These are phyloP conservation scores for Clamator glandarius DNA, from an alignment of 2,797 vertebrate species.

Conservation along the genomic window DNA sequence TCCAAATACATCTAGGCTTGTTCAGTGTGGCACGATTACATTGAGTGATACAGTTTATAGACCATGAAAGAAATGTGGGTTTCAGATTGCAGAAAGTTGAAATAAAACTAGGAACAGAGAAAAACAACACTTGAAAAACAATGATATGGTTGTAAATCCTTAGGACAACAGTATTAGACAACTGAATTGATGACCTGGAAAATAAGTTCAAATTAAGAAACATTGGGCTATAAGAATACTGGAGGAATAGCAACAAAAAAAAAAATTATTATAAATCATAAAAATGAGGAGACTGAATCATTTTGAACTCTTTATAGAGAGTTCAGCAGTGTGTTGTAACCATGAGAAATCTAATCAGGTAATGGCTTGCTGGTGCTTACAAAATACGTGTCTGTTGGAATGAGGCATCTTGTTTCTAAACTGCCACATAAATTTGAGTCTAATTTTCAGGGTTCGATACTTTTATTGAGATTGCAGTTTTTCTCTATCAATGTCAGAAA, in stretches of 20 bases:
- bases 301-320: neutral
- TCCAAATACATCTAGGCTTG: neutral
- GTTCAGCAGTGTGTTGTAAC: neutral
- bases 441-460: constrained; percentile 56
- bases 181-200: constrained; percentile 26
- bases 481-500: constrained; percentile 37
- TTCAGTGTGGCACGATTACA: neutral
- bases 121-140: neutral
- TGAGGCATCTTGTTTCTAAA: constrained; percentile 10
- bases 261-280: neutral
- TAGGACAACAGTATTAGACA: neutral
- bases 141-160: constrained; percentile 5
- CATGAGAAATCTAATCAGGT: neutral
- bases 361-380: neutral
- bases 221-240: neutral
- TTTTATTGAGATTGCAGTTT: constrained; percentile 47
- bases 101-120: neutral
- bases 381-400: constrained; percentile 1
- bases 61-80: neutral
- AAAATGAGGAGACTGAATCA: neutral
- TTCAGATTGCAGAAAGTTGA: neutral
- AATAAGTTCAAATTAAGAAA: constrained; percentile 49
- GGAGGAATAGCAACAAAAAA: neutral
- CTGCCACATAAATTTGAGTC: constrained; percentile 49
- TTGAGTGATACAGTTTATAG: neutral